Evolutionary conservation across 2,888 invertebrate genomes (phyloP).

Genomic region (Oithona nana): DNA sequence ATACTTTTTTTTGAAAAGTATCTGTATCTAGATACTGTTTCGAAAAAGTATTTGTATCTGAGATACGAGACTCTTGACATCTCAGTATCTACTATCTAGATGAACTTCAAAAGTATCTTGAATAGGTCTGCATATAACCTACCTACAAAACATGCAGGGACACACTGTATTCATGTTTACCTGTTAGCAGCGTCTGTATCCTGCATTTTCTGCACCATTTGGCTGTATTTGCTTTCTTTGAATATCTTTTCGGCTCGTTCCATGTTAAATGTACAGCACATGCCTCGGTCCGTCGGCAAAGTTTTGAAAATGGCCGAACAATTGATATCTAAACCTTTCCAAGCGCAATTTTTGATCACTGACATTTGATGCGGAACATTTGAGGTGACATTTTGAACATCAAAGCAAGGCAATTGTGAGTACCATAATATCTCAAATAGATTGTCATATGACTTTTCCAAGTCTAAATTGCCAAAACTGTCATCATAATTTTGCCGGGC

Average conservation of each 20-base stretch:
- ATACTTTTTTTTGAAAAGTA: too few relatives aligned
- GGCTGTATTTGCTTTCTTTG: background rate
- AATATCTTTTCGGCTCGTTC: background rate
- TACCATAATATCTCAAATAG: constrained; percentile 7
- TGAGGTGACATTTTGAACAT: background rate
- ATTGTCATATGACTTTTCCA: background rate
- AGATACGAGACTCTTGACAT: too few relatives aligned
- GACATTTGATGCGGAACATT: background rate
- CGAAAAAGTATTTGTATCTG: too few relatives aligned
- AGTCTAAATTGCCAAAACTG: background rate
- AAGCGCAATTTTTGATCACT: background rate
- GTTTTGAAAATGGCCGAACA: constrained; percentile 3
- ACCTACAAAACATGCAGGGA: too few relatives aligned
- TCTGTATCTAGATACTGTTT: too few relatives aligned
- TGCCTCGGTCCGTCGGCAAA: background rate
- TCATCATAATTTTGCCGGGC: too few relatives aligned
- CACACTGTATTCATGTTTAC: too few relatives aligned
- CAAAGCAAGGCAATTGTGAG: background rate
- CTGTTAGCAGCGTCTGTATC: background rate
- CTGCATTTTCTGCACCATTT: background rate
- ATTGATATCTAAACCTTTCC: background rate
- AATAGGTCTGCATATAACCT: too few relatives aligned
- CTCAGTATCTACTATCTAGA: too few relatives aligned
- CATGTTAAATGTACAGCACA: constrained; percentile 5
- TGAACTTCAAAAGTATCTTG: too few relatives aligned